Conservation (phyloP, 2,888 invertebrate genomes). For the Sympetrum striolatum region DNA sequence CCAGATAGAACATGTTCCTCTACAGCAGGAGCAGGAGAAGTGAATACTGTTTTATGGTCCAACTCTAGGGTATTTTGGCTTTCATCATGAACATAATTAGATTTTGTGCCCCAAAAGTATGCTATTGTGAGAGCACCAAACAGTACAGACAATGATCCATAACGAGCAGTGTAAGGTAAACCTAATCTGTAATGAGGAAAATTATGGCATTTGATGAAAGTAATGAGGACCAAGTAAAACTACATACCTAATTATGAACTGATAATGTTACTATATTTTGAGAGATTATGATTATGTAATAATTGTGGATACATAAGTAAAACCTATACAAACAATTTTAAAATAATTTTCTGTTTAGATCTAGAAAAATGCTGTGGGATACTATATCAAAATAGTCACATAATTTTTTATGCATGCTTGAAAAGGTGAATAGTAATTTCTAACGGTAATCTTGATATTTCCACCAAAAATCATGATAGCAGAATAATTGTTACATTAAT, state of each 20-base stretch:
- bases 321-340: no score
- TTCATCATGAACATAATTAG: background rate
- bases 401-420: no score
- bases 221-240: background rate
- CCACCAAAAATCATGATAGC: no score
- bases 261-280: no score
- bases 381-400: no score
- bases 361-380: no score
- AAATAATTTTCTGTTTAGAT: no score
- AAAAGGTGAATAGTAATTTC: no score
- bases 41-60: background rate
- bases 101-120: slow-evolving; percentile 45
- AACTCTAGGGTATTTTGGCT: background rate
- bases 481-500: no score
- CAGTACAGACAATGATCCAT: slow-evolving; percentile 47
- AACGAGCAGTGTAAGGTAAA: slow-evolving; percentile 47
- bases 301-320: background rate
- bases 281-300: background rate
- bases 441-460: no score
- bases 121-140: slow-evolving; percentile 46
- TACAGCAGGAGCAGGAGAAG: slow-evolving; percentile 44
- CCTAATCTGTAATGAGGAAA: slow-evolving; percentile 46
- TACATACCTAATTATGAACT: no score
- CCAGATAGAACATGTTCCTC: slow-evolving; percentile 60
- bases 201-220: background rate